Base-by-base conservation (phyloP, 1,140 invertebrate genomes). In the Mylabris phalerata region DNA sequence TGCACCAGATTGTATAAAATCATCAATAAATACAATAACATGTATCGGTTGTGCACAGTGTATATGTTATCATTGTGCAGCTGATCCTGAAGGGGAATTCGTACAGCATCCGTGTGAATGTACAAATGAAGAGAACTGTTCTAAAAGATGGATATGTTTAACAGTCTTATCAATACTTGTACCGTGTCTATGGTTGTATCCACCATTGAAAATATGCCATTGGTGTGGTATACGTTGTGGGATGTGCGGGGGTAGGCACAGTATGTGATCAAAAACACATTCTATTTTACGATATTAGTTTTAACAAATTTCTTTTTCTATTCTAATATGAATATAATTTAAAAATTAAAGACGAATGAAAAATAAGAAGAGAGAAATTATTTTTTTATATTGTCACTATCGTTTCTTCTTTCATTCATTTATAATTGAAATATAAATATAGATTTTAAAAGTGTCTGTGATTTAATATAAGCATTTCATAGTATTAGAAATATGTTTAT, bases 111-210 rank as follows among this genome's bases (percentile, higher is more conserved):
- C 91, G 13, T 94, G 91, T 79, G 83, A 85, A 32, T 89, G 87
- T 71, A 79, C 69, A 55, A 49, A 72, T 0, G 80, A 80, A 73
- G 79, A 80, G 55, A 75, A 77, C 4, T 84, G 82, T 73, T 74
- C 75, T 13, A 81, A 79, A 67, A 74, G 83, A 74, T 97, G 94
- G 93, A 73, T 92, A 57, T 89, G 90, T 57, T 76, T 96, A 64
- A 85, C 89, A 10, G 76, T 95, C 55, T 82, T 96, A 41, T 93
- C 90, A 41, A 74, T 96, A 51, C 77, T 96, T 65, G 86, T 96
- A 68, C 94, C 93, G 55, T 96, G 94, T 76, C 81, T 97, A 56
- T 96, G 92, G 83, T 92, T 92, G 76, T 96, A 96, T 78, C 83
- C 89, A 66, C 93, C 90, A 41, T 80, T 94, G 19, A 83, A 85